Conservation (phyloP, 2,797 vertebrate species). For the Artibeus lituratus region DNA sequence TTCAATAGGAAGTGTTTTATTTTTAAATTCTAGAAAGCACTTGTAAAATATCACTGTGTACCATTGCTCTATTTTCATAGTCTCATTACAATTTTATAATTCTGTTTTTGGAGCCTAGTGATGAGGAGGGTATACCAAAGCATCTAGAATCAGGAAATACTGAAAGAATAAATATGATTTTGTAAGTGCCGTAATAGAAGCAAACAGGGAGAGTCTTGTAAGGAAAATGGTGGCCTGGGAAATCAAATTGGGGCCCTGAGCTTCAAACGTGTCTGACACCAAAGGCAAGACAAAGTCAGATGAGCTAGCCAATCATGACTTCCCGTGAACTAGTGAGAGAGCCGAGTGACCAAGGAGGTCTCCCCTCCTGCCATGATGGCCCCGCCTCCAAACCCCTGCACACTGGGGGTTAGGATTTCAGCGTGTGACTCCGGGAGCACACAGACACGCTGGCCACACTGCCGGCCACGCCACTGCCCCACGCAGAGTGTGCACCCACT, state of each 20-base stretch:
- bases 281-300: neutral
- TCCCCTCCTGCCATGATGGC: neutral
- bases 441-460: neutral
- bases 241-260: neutral
- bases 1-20: neutral
- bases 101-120: neutral
- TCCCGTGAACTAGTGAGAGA: neutral
- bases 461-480: neutral
- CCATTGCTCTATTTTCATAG: constrained; percentile 22
- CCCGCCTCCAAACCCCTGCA: neutral
- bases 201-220: neutral
- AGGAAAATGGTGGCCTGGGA: neutral
- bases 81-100: neutral
- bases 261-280: neutral
- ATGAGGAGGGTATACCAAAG: neutral
- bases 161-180: neutral
- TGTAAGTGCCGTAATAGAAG: neutral
- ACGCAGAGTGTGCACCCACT: neutral
- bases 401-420: neutral
- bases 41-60: constrained; percentile 11
- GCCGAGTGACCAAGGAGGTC: neutral
- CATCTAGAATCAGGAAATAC: neutral
- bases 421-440: neutral
- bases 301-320: neutral
- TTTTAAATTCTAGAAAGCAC: neutral